Percentiles rank a stretch among this genome's conserved stretches.
These are phyloP conservation scores for Sebastes elongatus DNA, from an alignment of 2,797 vertebrate genomes.

Conservation along the genomic window DNA sequence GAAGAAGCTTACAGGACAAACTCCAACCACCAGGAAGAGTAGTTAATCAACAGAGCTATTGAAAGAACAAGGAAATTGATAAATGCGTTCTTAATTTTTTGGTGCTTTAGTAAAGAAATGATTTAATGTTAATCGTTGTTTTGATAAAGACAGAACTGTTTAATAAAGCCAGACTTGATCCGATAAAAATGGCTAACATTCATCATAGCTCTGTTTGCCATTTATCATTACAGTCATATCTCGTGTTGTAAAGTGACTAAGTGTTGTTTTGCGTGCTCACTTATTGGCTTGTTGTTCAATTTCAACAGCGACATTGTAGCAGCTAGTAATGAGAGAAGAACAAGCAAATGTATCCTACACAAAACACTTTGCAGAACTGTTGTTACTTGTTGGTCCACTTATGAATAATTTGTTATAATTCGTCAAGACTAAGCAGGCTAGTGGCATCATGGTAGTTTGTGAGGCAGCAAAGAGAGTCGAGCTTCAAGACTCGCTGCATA, in stretches of 20 bases:
- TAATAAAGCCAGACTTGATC: not conserved
- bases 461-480: not conserved
- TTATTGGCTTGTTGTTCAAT: not conserved
- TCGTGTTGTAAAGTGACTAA: not conserved
- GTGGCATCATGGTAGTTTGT: not conserved
- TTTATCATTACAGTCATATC: not conserved
- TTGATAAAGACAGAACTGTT: not conserved
- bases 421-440: not conserved
- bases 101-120: not conserved
- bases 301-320: not conserved
- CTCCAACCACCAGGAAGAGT: not conserved
- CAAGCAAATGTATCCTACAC: too few species aligned
- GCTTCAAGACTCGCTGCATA: not conserved
- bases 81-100: not conserved
- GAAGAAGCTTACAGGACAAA: constrained; percentile 8
- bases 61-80: not conserved
- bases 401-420: not conserved
- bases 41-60: not conserved
- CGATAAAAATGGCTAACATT: not conserved
- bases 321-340: not conserved
- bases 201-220: not conserved
- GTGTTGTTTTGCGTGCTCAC: not conserved
- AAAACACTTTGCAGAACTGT: not conserved
- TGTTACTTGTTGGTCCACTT: not conserved
- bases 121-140: not conserved